These are phyloP conservation scores for Ardeotis arabs DNA, from an alignment of 2,113 vertebrate species.

Conservation along the genomic window DNA sequence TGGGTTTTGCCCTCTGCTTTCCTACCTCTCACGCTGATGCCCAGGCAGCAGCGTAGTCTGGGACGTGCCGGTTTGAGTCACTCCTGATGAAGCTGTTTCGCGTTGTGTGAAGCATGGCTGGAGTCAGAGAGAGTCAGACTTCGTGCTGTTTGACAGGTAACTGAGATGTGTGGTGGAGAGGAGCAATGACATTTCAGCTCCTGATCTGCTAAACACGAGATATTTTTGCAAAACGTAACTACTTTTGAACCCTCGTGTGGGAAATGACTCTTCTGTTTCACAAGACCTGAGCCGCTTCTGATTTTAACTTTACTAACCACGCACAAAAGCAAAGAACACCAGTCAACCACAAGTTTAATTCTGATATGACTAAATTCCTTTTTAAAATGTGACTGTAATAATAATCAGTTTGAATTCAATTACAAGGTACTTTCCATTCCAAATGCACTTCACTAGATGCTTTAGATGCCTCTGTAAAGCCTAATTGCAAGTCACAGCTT, in stretches of 20 bases:
- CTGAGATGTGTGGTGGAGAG: not conserved
- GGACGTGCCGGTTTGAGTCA: fast-evolving
- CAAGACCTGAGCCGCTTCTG: not conserved
- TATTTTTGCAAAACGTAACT: not conserved
- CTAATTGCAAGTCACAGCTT: not conserved
- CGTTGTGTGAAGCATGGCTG: not conserved
- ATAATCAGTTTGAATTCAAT: not conserved
- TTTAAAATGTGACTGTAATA: not conserved
- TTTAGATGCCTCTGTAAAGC: not conserved
- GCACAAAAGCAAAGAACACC: not conserved
- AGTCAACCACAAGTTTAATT: not conserved
- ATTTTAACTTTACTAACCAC: not conserved
- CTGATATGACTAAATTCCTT: not conserved
- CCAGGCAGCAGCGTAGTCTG: not conserved
- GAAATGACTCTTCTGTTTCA: not conserved
- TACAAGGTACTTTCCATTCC: not conserved
- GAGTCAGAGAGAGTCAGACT: not conserved
- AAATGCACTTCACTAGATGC: not conserved
- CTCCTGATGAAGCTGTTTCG: not conserved
- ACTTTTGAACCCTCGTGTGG: not conserved
- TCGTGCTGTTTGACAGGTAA: not conserved
- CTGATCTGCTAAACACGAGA: not conserved
- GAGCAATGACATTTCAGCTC: not conserved
- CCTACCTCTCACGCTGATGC: not conserved
- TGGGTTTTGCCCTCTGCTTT: not conserved